Percentiles rank a stretch among this genome's conserved stretches.
Conservation (phyloP, 2,888 invertebrate genomes). For the Phytoseiulus persimilis region DNA sequence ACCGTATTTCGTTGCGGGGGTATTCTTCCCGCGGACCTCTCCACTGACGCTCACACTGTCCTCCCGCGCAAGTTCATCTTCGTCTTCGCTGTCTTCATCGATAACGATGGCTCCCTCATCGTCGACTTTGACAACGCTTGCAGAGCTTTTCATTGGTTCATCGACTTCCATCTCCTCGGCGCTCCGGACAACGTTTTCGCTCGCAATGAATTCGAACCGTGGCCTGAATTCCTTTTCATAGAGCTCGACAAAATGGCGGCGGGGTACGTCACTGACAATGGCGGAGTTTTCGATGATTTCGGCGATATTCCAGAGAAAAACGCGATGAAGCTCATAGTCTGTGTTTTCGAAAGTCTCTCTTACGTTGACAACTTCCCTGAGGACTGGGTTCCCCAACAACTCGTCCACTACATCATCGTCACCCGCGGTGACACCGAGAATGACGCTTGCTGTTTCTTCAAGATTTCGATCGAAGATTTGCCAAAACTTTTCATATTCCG, state of each 20-base stretch:
- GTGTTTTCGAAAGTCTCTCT: conserved; percentile 10
- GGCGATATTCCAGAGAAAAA: conserved; percentile 5
- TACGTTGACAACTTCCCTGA: neutral
- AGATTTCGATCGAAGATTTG: neutral
- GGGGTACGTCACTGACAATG: conserved; percentile 7
- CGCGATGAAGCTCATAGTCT: conserved; percentile 8
- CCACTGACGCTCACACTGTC: conserved; percentile 38
- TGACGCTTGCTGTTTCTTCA: neutral
- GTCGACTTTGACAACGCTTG: neutral
- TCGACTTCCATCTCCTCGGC: neutral
- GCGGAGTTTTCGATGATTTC: neutral
- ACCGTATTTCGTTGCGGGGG: conserved; percentile 44
- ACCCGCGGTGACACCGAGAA: neutral
- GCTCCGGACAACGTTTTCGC: neutral
- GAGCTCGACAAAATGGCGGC: neutral
- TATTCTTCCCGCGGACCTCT: conserved; percentile 45
- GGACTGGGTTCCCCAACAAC: neutral
- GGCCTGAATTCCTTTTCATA: conserved; percentile 18
- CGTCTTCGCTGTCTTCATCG: conserved; percentile 46
- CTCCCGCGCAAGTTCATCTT: conserved; percentile 45
- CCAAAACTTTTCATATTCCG: conserved; percentile 14
- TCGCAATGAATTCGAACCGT: conserved; percentile 8
- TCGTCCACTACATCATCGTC: neutral
- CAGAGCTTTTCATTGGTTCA: neutral
- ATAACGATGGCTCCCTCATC: neutral